Percentiles rank a stretch among this genome's conserved stretches.
Evolutionary conservation across 2,888 invertebrate species (phyloP).

Genomic region (Nemurella pictetii): DNA sequence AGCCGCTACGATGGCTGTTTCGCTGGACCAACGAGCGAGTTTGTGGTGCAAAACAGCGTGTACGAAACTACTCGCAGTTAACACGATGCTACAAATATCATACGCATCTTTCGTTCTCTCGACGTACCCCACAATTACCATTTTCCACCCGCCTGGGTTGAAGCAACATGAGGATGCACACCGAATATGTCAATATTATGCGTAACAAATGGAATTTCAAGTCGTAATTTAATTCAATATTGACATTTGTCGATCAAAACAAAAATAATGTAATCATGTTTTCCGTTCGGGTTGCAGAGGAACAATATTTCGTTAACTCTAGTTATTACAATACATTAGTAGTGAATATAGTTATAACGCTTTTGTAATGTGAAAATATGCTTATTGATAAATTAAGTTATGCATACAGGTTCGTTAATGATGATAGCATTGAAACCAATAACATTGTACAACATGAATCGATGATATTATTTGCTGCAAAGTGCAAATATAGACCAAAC

Average conservation of each 20-base stretch:
- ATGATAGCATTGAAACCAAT: too few species aligned
- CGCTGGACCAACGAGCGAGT: not conserved
- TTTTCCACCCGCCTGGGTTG: not conserved
- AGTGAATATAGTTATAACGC: not conserved
- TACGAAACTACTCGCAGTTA: not conserved
- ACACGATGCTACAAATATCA: not conserved
- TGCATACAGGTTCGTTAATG: not conserved
- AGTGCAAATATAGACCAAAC: too few species aligned
- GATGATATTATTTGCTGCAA: too few species aligned
- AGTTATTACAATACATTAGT: not conserved
- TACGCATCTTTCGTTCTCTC: not conserved
- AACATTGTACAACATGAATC: too few species aligned
- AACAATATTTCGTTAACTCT: not conserved
- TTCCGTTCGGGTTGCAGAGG: not conserved
- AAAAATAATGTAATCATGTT: not conserved
- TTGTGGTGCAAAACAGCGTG: too few species aligned
- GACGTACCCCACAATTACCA: not conserved
- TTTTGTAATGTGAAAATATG: not conserved
- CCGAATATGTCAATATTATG: not conserved
- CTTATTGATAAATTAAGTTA: not conserved
- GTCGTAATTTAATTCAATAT: conserved; percentile 4
- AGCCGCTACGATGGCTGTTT: not conserved
- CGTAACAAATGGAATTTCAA: not conserved
- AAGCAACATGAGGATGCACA: not conserved
- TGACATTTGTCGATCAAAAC: not conserved